Base-by-base conservation (phyloP, 2,888 invertebrate genomes). In the Lottia scabra region DNA sequence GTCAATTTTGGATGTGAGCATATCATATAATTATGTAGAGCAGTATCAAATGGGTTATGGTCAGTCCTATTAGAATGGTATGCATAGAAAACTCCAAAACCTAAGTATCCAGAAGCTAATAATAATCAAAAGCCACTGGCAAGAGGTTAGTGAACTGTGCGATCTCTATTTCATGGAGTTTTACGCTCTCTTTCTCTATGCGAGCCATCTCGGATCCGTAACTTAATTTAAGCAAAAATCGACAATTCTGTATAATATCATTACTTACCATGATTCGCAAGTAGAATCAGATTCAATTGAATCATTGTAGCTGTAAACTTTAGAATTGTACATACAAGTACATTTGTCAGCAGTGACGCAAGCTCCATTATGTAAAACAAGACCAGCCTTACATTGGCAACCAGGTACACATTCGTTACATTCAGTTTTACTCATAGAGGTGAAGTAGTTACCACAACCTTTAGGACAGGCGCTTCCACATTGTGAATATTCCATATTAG, bases 321-420 rank as follows among this genome's bases (percentile, higher is more conserved):
- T 2, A 13, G 23, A 62, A 6, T 77, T 76, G 65, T 77, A 76
- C 27, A 70, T 67, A 68, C 83, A 83, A 0, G 81, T 78, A 23
- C 83, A 83, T 63, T 79, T 56, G 3, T 71, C 67, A 6, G 77
- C 72, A 12, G 56, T 16, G 1, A 80, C 74, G 69, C 83, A 83
- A n/a, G 56, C 70, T 15, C 81, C 81, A 77, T 81, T 68, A 26
- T 68, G 43, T 62, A 70, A 67, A 19, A 75, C 65, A 12, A 70
- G 73, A 2, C 75, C 75, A 8, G 63, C 23, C 16, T 72, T 27
- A 26, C 75, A 75, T 48, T 73, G 73, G 27, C 75, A 75, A 6
- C 75, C 75, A 6, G 75, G 68, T 26, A 70, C 67, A 43, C 75
- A 75, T 16, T 63, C 63, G 6, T n/a, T 16, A 30, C 72, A 73